Conservation (phyloP, 2,797 vertebrate genomes). For the Xenops minutus region DNA sequence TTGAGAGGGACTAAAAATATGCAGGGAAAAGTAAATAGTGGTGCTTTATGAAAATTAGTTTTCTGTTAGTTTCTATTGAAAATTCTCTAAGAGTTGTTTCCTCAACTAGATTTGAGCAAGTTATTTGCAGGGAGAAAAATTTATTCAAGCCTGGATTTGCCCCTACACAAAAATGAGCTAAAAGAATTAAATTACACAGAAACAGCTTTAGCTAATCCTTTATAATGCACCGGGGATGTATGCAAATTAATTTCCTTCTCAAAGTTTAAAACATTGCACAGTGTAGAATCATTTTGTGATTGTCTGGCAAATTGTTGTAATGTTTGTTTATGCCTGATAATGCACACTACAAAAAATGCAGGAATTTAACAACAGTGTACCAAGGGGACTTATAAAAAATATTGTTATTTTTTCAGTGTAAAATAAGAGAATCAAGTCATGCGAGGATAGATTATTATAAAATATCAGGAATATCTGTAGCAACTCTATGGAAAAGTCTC, state of each 20-base stretch:
- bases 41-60: neutral
- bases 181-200: slow-evolving; percentile 44
- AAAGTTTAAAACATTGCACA: slow-evolving; percentile 23
- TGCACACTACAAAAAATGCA: neutral
- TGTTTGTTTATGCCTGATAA: slow-evolving; percentile 50
- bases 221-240: slow-evolving; percentile 53
- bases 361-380: neutral
- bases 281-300: slow-evolving; percentile 41
- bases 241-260: slow-evolving; percentile 64
- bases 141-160: slow-evolving; percentile 38
- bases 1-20: neutral
- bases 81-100: neutral
- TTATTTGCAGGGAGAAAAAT: neutral
- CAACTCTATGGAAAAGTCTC: neutral
- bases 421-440: neutral
- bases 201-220: slow-evolving; percentile 63
- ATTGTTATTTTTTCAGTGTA: neutral
- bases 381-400: neutral
- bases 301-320: slow-evolving; percentile 43
- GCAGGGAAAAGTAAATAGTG: neutral
- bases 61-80: neutral
- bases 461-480: neutral
- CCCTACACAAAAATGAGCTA: slow-evolving; percentile 5
- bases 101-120: neutral
- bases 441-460: neutral